Percentiles rank a stretch among this genome's conserved stretches.
phyloP scores from a whole-genome alignment of 1,140 invertebrate species.

The Drosophila miranda region DNA sequence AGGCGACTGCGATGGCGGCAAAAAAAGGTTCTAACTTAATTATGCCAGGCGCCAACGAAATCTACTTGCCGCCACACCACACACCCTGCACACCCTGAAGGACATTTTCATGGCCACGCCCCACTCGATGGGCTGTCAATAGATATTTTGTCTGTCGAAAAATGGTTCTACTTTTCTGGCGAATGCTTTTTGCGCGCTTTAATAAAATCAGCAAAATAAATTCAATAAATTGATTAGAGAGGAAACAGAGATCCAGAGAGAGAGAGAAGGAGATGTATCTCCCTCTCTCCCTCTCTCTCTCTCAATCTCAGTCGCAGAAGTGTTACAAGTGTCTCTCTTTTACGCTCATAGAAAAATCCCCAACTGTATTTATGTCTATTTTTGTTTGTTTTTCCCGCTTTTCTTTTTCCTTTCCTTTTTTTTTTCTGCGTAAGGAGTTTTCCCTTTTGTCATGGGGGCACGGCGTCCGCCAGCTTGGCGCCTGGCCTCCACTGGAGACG shows the following conservation, averaged over 20 bases:
- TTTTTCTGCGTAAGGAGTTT: neutral
- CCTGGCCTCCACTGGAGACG: conserved; percentile 37
- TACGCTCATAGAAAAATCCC: conserved; percentile 22
- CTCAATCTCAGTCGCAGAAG: conserved; percentile 23
- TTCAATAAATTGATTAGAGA: conserved; percentile 76
- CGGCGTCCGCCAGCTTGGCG: conserved; percentile 70
- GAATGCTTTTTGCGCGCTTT: conserved; percentile 60
- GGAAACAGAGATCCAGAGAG: neutral
- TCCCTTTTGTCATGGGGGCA: neutral
- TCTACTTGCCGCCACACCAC: conserved; percentile 21
- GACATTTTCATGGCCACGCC: conserved; percentile 35
- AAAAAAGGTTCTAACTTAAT: conserved; percentile 73
- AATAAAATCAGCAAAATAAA: conserved; percentile 75
- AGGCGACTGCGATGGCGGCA: conserved; percentile 1
- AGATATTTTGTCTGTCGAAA: conserved; percentile 14
- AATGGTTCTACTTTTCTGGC: conserved; percentile 24
- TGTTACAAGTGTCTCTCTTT: conserved; percentile 63
- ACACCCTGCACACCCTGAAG: neutral
- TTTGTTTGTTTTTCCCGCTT: conserved; percentile 39
- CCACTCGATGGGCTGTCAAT: conserved; percentile 11
- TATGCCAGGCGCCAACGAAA: conserved; percentile 57
- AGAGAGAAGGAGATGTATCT: neutral
- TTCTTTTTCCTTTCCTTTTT: conserved; percentile 9
- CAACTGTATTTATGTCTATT: conserved; percentile 50
- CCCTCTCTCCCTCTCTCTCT: neutral